These are phyloP conservation scores for Callithrix jacchus DNA, from an alignment of 2,113 vertebrate genomes.

Conservation along the genomic window DNA sequence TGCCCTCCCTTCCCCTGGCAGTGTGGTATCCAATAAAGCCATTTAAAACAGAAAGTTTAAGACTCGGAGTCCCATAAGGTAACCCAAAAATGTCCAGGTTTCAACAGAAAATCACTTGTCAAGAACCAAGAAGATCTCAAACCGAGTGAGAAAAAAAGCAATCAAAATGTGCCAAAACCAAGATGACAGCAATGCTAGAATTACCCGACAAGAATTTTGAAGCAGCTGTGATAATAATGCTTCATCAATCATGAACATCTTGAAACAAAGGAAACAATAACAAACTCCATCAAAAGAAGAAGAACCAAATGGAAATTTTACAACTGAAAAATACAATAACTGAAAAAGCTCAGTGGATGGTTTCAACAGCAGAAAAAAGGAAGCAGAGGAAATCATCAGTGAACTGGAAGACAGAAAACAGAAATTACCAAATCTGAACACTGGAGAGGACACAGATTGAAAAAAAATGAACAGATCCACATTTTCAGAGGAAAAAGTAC, in stretches of 20 bases:
- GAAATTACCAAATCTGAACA: background rate
- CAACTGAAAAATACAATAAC: conserved; percentile 2
- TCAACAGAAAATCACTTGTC: background rate
- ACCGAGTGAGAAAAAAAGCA: background rate
- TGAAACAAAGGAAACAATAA: background rate
- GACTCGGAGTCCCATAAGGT: background rate
- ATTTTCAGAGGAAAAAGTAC: background rate
- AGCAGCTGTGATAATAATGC: background rate
- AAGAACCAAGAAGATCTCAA: conserved; percentile 12
- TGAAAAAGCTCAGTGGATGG: background rate
- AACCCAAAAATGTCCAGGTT: background rate
- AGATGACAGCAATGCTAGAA: background rate
- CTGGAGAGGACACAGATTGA: background rate
- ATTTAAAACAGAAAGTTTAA: background rate
- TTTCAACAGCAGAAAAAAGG: background rate
- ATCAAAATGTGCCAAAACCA: background rate
- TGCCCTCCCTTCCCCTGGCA: background rate
- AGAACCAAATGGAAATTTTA: conserved; percentile 12
- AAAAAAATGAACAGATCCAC: background rate
- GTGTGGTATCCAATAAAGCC: background rate
- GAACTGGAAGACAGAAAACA: background rate
- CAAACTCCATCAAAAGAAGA: background rate
- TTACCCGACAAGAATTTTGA: conserved; percentile 5
- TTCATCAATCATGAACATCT: background rate
- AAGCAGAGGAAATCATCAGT: background rate